Evolutionary conservation across 2,888 invertebrate genomes (phyloP).

Genomic region (Campoletis raptor): DNA sequence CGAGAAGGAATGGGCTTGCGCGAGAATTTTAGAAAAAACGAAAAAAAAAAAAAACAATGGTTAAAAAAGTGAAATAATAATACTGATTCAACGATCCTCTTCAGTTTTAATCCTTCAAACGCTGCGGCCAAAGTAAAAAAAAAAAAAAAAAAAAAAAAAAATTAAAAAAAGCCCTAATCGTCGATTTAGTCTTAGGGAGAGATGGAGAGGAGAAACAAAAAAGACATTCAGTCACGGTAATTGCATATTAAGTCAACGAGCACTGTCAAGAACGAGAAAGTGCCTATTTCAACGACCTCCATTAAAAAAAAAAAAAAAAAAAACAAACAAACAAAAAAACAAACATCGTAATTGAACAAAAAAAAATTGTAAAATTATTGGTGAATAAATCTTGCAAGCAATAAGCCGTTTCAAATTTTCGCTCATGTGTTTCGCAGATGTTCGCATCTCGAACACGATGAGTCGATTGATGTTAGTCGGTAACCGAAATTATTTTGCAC

Average conservation of each 20-base stretch:
- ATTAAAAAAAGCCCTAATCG: constrained; percentile 37
- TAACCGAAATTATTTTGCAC: background rate
- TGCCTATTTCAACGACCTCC: constrained; percentile 66
- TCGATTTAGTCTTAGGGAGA: constrained; percentile 57
- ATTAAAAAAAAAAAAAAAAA: constrained; percentile 69
- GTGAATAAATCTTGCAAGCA: constrained; percentile 82
- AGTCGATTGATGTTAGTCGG: constrained; percentile 8
- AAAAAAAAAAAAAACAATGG: background rate
- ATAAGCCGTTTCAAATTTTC: constrained; percentile 61
- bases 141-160: constrained; percentile 38
- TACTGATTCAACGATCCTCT: constrained; percentile 19
- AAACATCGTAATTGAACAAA: constrained; percentile 70
- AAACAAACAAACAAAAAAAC: constrained; percentile 68
- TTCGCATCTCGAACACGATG: constrained; percentile 36
- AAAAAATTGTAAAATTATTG: constrained; percentile 82
- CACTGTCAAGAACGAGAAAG: constrained; percentile 75
- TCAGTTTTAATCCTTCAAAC: constrained; percentile 48
- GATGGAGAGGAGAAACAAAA: constrained; percentile 56
- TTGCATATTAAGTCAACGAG: constrained; percentile 76
- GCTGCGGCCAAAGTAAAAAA: constrained; percentile 60
- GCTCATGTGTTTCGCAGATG: constrained; percentile 9
- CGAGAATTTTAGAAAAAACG: constrained; percentile 3
- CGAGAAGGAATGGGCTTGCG: constrained; percentile 33
- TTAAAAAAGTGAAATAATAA: constrained; percentile 6
- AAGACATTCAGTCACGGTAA: constrained; percentile 59